Evolutionary conservation across 2,888 invertebrate species (phyloP).

Genomic region (Balanococcus diminutus): DNA sequence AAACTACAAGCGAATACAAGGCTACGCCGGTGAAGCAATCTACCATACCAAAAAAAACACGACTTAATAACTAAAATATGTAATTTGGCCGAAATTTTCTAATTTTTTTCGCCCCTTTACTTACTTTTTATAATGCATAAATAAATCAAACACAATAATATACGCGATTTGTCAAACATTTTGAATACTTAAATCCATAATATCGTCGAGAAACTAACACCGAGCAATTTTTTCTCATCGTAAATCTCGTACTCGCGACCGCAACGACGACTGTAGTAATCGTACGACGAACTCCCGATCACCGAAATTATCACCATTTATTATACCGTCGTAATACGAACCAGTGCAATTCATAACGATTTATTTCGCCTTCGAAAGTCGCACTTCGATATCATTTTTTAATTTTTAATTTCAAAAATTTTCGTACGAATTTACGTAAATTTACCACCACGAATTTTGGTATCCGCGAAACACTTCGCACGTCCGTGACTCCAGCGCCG

Average conservation of each 20-base stretch:
- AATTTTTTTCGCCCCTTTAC: not conserved
- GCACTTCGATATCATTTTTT: not conserved
- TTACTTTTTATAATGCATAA: slow-evolving; percentile 44
- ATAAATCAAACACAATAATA: slow-evolving; percentile 44
- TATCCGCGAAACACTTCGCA: not conserved
- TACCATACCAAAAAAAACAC: not conserved
- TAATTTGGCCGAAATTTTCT: too few species aligned
- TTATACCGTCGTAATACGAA: too few species aligned
- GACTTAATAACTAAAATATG: not conserved
- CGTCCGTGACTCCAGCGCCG: not conserved
- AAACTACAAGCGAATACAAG: too few species aligned
- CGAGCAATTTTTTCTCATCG: not conserved
- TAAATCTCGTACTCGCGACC: not conserved
- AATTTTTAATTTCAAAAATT: not conserved
- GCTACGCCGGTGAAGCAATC: too few species aligned
- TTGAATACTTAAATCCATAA: slow-evolving; percentile 14
- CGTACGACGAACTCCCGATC: not conserved
- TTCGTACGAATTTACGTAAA: not conserved
- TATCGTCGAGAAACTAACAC: not conserved
- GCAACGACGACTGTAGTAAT: too few species aligned
- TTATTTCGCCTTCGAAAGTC: not conserved
- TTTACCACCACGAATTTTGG: not conserved
- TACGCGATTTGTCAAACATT: slow-evolving; percentile 38
- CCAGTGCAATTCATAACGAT: not conserved
- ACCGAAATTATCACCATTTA: not conserved